Evolutionary conservation across 64 coral and sea anemone genomes (phyloP).

Genomic region (Dendrophyllia cribrosa): DNA sequence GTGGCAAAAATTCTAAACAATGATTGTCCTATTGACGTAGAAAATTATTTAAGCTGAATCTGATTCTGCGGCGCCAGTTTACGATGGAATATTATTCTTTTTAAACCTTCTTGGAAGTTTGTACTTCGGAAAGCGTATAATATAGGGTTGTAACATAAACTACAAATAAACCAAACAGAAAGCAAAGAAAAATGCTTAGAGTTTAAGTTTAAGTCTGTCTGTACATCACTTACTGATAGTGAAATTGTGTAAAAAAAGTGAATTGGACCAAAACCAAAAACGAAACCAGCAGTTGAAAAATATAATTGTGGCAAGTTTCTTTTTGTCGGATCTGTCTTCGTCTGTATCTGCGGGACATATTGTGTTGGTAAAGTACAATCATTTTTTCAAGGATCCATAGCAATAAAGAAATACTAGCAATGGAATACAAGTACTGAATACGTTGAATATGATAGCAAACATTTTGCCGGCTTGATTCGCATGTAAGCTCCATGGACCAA

Average conservation of each 20-base stretch:
- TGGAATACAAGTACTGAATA: background rate
- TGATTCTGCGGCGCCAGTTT: too few species aligned
- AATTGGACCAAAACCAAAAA: too few species aligned
- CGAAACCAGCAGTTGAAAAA: too few species aligned
- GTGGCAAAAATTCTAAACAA: too few species aligned
- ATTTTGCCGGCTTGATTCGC: background rate
- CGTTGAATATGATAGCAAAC: background rate
- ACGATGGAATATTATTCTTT: background rate
- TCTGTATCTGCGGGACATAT: background rate
- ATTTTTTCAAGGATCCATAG: constrained; percentile 5
- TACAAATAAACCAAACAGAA: background rate
- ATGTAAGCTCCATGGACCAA: background rate
- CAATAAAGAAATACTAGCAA: background rate
- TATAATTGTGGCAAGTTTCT: too few species aligned
- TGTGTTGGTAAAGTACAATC: constrained; percentile 40
- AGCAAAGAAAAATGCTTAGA: too few species aligned
- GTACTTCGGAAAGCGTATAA: background rate
- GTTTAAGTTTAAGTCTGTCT: too few species aligned
- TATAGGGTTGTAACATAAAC: background rate
- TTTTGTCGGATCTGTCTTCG: constrained; percentile 22
- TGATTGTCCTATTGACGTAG: too few species aligned
- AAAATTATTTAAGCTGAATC: too few species aligned
- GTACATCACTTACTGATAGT: too few species aligned
- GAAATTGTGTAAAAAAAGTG: background rate
- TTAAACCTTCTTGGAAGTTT: background rate